phyloP scores from a whole-genome alignment of 2,888 invertebrate genomes.

The Drosophila robusta region DNA sequence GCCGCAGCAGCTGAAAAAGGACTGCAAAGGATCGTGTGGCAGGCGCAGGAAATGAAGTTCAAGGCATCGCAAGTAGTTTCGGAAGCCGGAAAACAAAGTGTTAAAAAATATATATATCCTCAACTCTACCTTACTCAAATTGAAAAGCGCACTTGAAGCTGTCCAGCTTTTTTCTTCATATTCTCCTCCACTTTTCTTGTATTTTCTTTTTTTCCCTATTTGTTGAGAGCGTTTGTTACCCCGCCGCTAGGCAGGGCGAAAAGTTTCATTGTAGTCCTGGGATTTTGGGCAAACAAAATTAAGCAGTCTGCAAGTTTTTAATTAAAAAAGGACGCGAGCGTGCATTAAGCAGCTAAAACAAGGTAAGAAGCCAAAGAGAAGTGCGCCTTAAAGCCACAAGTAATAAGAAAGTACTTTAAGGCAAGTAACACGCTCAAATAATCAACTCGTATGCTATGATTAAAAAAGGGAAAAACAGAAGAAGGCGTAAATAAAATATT shows the following conservation, averaged over 20 bases:
- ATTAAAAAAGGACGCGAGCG: constrained; percentile 76
- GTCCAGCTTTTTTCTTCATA: constrained; percentile 46
- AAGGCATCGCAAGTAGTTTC: constrained; percentile 78
- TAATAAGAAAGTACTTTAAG: constrained; percentile 17
- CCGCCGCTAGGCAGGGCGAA: constrained; percentile 58
- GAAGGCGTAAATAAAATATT: too few species aligned
- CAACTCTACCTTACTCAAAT: constrained; percentile 77
- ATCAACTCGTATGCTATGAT: too few species aligned
- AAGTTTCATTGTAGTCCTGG: constrained; percentile 80
- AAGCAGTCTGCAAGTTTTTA: constrained; percentile 82
- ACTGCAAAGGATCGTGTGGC: constrained; percentile 30
- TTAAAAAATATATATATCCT: constrained; percentile 51
- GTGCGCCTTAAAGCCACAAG: constrained; percentile 23
- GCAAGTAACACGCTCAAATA: not conserved
- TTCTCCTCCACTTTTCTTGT: not conserved
- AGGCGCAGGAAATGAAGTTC: constrained; percentile 77
- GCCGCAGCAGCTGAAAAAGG: constrained; percentile 23
- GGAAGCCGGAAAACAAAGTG: constrained; percentile 68
- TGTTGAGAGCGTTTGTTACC: constrained; percentile 19
- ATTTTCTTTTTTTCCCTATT: constrained; percentile 20
- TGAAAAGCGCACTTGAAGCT: constrained; percentile 79
- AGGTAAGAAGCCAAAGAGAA: constrained; percentile 35
- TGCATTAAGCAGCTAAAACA: constrained; percentile 67
- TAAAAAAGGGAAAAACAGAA: too few species aligned
- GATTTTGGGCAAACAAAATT: constrained; percentile 80